These are phyloP conservation scores for Drosophila nasuta DNA, from an alignment of 1,140 invertebrate species.

Conservation along the genomic window DNA sequence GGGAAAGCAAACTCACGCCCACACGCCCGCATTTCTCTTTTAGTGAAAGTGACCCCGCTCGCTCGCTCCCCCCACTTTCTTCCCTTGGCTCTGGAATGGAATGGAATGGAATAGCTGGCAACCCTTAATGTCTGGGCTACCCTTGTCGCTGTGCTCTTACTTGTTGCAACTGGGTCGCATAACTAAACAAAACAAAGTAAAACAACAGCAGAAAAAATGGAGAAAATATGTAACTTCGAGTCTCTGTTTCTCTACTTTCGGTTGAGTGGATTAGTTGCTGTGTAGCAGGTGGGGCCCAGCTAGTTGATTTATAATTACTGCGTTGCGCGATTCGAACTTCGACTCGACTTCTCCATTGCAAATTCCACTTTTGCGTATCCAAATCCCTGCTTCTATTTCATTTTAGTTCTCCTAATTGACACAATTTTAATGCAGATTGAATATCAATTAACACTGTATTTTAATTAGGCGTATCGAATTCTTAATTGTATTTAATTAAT, in stretches of 20 bases:
- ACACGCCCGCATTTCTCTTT: conserved; percentile 12
- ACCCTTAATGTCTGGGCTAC: conserved; percentile 36
- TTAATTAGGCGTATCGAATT: background rate
- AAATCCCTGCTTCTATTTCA: background rate
- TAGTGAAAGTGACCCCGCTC: conserved; percentile 39
- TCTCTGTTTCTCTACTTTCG: conserved; percentile 57
- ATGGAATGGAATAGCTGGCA: background rate
- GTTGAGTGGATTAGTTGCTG: conserved; percentile 73
- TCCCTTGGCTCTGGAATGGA: background rate
- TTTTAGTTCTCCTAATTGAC: conserved; percentile 21
- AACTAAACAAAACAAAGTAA: conserved; percentile 23
- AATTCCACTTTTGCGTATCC: background rate
- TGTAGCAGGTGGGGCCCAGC: conserved; percentile 47
- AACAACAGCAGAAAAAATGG: conserved; percentile 4
- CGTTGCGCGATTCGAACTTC: conserved; percentile 6
- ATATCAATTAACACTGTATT: conserved; percentile 1
- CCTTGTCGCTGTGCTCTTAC: conserved; percentile 29
- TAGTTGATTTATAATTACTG: conserved; percentile 80
- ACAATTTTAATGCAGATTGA: conserved; percentile 14
- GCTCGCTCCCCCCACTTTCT: background rate
- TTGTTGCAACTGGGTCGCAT: conserved; percentile 77
- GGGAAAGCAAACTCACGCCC: conserved; percentile 45
- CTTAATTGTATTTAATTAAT: conserved; percentile 18
- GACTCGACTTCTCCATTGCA: conserved; percentile 21
- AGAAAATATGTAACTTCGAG: conserved; percentile 21